Conservation (phyloP, 2,797 vertebrate genomes). For the Cyprinodon diabolis region DNA sequence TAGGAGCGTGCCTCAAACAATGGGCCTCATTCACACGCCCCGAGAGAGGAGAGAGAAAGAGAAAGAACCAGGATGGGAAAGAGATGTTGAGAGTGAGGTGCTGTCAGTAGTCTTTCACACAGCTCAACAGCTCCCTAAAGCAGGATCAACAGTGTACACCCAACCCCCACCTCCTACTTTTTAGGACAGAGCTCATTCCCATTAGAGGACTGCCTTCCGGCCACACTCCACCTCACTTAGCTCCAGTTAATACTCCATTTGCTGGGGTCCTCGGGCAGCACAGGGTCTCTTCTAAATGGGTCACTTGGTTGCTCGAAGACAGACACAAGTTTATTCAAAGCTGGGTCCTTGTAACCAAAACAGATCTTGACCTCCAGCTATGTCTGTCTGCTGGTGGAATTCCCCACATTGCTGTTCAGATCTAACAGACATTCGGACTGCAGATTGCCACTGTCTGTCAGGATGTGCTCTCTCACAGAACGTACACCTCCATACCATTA, state of each 20-base stretch:
- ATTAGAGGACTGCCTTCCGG: slow-evolving; percentile 69
- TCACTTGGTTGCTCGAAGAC: slow-evolving; percentile 45
- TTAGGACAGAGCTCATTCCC: slow-evolving; percentile 65
- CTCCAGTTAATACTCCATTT: slow-evolving; percentile 51
- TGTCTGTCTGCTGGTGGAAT: slow-evolving; percentile 56
- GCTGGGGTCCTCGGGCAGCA: slow-evolving; percentile 37
- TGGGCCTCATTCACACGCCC: slow-evolving; percentile 83
- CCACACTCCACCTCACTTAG: slow-evolving; percentile 71
- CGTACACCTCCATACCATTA: slow-evolving; percentile 64
- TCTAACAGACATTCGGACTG: slow-evolving; percentile 58
- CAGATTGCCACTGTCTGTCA: slow-evolving; percentile 77
- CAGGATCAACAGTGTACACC: slow-evolving; percentile 71
- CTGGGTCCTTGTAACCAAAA: slow-evolving; percentile 47
- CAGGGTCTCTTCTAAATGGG: slow-evolving; percentile 40
- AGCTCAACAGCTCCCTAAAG: slow-evolving; percentile 76
- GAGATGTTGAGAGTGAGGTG: slow-evolving; percentile 62
- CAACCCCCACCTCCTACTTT: slow-evolving; percentile 29
- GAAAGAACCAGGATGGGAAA: slow-evolving; percentile 49
- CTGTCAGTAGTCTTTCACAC: slow-evolving; percentile 69
- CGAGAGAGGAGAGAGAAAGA: slow-evolving; percentile 57
- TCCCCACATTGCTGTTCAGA: slow-evolving; percentile 47
- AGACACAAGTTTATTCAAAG: slow-evolving; percentile 32
- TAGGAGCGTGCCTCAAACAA: slow-evolving; percentile 91
- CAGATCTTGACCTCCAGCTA: slow-evolving; percentile 65
- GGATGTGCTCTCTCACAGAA: slow-evolving; percentile 61